Evolutionary conservation across 2,888 invertebrate genomes (phyloP), one percentile per base, ranked within the genome.

Genomic region (Diaphora mendica): DNA sequence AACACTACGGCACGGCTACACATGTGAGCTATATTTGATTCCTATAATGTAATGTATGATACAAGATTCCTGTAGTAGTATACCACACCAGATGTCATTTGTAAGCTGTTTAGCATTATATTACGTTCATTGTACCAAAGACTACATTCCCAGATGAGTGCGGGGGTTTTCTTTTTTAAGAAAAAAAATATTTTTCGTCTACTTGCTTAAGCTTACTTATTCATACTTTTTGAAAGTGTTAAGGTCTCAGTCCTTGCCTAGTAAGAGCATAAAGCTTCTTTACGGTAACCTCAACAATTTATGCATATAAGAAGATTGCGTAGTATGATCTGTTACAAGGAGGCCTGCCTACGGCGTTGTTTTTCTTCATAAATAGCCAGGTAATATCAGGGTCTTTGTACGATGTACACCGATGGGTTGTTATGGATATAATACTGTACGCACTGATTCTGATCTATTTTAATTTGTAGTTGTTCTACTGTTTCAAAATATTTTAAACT

Each of bases 301-400:
- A 94, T 94, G 91, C 86, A 86, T 83, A 87, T 90, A 92, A 92
- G 91, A 86, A 91, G 93, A 94, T 94, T 93, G 92, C 87, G 85
- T 79, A 77, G 79, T 86, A 88, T 91, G 91, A 93, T 91, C 90
- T 90, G 86, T 87, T 80, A 83, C 83, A 80, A 81, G 77, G 72
- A 81, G 77, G 72, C 82, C 82, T 15, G 72, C 83, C 84, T 11
- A 72, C 55, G 87, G 86, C 82, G 78, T 82, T 79, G 82, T 79
- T 82, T 86, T 82, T 83, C 11, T 79, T 88, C 90, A 90, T 92
- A 93, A 94, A 94, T 92, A 89, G 91, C 91, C 85, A 89, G 89
- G 88, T 85, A 90, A 91, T 90, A 88, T 86, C 82, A 82, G 86
- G 80, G 84, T 82, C 84, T 89, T 92, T 90, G 90, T 91, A 88